Evolutionary conservation across 2,113 vertebrate species (phyloP), one percentile per base, ranked within the genome.

Genomic region (Pogona vitticeps): DNA sequence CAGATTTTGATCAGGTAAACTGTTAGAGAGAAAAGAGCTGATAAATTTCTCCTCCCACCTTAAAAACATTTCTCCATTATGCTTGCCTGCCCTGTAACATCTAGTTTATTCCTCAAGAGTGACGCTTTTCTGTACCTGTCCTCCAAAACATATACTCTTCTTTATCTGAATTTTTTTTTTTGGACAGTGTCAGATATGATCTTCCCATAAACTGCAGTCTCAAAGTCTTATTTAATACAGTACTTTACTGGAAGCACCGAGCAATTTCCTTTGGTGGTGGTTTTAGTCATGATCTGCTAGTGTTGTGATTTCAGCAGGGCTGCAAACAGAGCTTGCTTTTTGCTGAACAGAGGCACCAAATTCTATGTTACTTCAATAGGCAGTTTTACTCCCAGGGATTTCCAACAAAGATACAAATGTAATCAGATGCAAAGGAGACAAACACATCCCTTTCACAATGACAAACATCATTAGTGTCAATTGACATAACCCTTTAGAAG

Each of bases 391-490:
- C 38, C 88, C 5, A 61, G 56, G 75, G 23, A 72, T 83, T 81
- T 46, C 21, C 70, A 85, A 80, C 70, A 88, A 84, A 85, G 70
- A 67, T 78, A 58, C 33, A 67, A 84, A 56, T 38, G 26, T n/a
- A 76, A 42, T 58, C 71, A 76, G 77, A 80, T 80, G 61, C 31
- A n/a, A 9, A 14, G 36, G 63, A 68, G 70, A 80, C 80, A 84
- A 88, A 84, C 67, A 75, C 71, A 76, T 72, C 42, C 59, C 33
- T 59, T 88, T 80, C 59, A 75, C 15, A 67, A 2, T 40, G 71
- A 88, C 87, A 85, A 83, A 61, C 42, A 46, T 38, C 18, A 61
- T 88, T 85, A 70, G 77, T 76, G 61, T 81, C 56, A 77, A 42
- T 12, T 71, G 73, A 77, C 20, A 23, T 70, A 77, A 83, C 46